Conservation (phyloP, 2,888 invertebrate species). For the Pandemis cinnamomeana region DNA sequence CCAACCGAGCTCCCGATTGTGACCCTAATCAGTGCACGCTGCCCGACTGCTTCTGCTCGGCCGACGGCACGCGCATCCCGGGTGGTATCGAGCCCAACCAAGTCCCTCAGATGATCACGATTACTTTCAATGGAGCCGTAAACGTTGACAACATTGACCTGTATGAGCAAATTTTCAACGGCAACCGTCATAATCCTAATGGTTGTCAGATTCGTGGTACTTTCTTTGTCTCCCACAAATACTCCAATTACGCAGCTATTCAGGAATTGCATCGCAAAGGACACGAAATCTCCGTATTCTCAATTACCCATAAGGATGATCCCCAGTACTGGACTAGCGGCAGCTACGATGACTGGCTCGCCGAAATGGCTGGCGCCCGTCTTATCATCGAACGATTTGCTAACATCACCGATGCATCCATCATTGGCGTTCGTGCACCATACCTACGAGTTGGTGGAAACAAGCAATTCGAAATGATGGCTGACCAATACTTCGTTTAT, state of each 20-base stretch:
- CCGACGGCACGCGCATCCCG: slow-evolving; percentile 95
- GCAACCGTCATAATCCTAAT: slow-evolving; percentile 93
- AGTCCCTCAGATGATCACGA: slow-evolving; percentile 97
- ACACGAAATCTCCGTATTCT: slow-evolving; percentile 96
- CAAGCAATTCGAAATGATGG: slow-evolving; percentile 98
- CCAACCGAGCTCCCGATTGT: slow-evolving; percentile 96
- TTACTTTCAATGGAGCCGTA: slow-evolving; percentile 96
- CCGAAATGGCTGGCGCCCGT: slow-evolving; percentile 96
- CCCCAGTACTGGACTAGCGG: slow-evolving; percentile 96
- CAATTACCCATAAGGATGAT: slow-evolving; percentile 96
- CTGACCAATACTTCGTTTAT: slow-evolving; percentile 96
- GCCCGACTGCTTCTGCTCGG: slow-evolving; percentile 97
- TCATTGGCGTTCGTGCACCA: slow-evolving; percentile 94
- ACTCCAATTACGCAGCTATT: slow-evolving; percentile 95
- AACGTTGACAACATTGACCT: slow-evolving; percentile 97
- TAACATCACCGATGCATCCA: slow-evolving; percentile 95
- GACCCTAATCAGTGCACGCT: slow-evolving; percentile 94
- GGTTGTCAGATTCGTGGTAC: slow-evolving; percentile 95
- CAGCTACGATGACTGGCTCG: slow-evolving; percentile 95
- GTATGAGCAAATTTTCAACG: slow-evolving; percentile 95
- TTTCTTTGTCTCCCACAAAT: slow-evolving; percentile 96
- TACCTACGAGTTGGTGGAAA: slow-evolving; percentile 96
- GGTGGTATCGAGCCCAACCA: slow-evolving; percentile 92
- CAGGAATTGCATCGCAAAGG: slow-evolving; percentile 95
- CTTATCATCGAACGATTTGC: slow-evolving; percentile 95